Conservation (phyloP, 2,888 invertebrate genomes). For the Calameuta idolon region DNA sequence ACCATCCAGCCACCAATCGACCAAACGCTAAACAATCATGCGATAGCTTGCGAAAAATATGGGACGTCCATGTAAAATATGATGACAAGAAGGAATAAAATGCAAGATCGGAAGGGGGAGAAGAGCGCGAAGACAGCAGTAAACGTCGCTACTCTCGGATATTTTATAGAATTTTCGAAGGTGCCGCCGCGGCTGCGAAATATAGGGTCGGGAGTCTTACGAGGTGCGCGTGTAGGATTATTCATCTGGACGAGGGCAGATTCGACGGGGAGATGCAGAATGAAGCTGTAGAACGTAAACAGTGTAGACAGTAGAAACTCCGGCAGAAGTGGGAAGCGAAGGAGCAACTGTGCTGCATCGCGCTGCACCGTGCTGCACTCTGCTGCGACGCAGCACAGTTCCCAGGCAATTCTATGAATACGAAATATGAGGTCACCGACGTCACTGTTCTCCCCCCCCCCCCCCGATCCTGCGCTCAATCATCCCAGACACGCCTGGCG, state of each 20-base stretch:
- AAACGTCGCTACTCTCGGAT: constrained; percentile 21
- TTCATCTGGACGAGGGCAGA: neutral
- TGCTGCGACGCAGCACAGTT: constrained; percentile 29
- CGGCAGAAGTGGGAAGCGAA: too few relatives aligned
- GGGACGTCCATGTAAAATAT: constrained; percentile 20
- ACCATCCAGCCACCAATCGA: neutral
- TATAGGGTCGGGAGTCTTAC: too few relatives aligned
- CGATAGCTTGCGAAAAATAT: constrained; percentile 17
- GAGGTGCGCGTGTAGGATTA: too few relatives aligned
- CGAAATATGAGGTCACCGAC: constrained; percentile 57
- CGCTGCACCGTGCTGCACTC: neutral
- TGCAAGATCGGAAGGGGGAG: constrained; percentile 11
- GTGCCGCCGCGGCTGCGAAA: neutral
- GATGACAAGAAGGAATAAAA: constrained; percentile 16
- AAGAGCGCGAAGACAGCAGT: constrained; percentile 19
- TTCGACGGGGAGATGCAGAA: neutral
- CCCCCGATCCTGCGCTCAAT: constrained; percentile 47
- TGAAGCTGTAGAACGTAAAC: neutral
- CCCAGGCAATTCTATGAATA: constrained; percentile 61
- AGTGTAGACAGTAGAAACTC: too few relatives aligned
- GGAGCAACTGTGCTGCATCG: too few relatives aligned
- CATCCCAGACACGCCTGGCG: constrained; percentile 60
- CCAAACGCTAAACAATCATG: constrained; percentile 8
- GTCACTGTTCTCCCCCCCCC: constrained; percentile 16
- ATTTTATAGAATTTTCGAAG: constrained; percentile 22